Evolutionary conservation across 2,888 invertebrate genomes (phyloP).

Genomic region (Diogma glabrata): DNA sequence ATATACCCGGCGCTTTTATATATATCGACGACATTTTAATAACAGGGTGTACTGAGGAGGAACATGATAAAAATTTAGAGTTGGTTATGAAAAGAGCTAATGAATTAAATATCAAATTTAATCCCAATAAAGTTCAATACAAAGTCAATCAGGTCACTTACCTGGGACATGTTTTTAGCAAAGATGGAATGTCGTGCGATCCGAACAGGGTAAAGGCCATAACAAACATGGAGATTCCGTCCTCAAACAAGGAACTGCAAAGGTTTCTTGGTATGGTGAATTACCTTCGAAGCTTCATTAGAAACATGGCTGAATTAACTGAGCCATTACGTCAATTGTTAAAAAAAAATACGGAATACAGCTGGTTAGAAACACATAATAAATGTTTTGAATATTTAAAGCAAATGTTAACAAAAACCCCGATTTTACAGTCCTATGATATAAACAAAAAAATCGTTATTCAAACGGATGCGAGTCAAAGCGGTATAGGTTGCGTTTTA

Average conservation of each 20-base stretch:
- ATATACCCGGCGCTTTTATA: constrained; percentile 11
- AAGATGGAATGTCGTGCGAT: constrained; percentile 4
- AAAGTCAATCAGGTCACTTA: constrained; percentile 12
- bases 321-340: too few relatives aligned
- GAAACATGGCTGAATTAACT: too few relatives aligned
- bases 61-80: constrained; percentile 15
- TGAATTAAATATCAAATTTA: constrained; percentile 13
- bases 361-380: too few relatives aligned
- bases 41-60: constrained; percentile 10
- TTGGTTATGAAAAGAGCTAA: constrained; percentile 12
- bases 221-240: too few relatives aligned
- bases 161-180: constrained; percentile 14
- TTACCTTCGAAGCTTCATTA: too few relatives aligned
- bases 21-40: constrained; percentile 16
- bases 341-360: too few relatives aligned
- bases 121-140: constrained; percentile 15
- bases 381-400: too few relatives aligned
- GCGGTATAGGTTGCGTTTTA: too few relatives aligned
- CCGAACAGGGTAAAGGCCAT: constrained; percentile 1
- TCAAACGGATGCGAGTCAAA: constrained; percentile 14
- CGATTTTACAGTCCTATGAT: too few relatives aligned
- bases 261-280: too few relatives aligned
- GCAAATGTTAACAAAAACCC: too few relatives aligned
- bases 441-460: constrained; percentile 9
- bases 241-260: too few relatives aligned